Evolutionary conservation across 1,140 invertebrate genomes (phyloP).

Genomic region (Neotoxoptera formosana): DNA sequence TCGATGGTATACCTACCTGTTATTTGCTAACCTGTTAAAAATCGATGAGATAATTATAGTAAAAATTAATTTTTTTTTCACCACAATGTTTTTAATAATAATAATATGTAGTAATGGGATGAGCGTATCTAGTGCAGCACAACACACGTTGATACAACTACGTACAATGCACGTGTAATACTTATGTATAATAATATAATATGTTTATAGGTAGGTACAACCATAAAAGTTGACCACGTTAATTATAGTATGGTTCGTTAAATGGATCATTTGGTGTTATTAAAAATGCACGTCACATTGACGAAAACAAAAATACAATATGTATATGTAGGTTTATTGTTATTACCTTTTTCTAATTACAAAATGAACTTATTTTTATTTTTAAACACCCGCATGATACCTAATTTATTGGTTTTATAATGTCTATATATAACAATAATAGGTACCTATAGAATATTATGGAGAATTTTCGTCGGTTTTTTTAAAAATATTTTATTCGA

Average conservation of each 20-base stretch:
- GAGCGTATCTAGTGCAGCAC: background rate
- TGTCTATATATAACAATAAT: background rate
- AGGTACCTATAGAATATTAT: background rate
- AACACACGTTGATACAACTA: background rate
- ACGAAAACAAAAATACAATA: background rate
- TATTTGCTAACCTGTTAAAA: background rate
- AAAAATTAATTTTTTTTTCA: background rate
- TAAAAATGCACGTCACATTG: background rate
- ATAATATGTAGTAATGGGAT: background rate
- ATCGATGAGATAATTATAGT: background rate
- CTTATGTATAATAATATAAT: no score
- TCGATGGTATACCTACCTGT: background rate
- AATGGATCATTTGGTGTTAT: background rate
- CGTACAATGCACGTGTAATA: background rate
- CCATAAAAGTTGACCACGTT: conserved; percentile 4
- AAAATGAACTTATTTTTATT: background rate
- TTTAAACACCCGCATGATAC: background rate
- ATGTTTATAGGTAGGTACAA: background rate
- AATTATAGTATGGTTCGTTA: background rate
- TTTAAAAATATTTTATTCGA: background rate
- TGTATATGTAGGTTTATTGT: background rate
- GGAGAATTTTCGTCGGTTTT: background rate
- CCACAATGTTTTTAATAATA: background rate
- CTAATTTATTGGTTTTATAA: background rate
- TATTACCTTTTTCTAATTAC: no score